phyloP scores from a whole-genome alignment of 1,140 invertebrate species.

The Microplitis demolitor region DNA sequence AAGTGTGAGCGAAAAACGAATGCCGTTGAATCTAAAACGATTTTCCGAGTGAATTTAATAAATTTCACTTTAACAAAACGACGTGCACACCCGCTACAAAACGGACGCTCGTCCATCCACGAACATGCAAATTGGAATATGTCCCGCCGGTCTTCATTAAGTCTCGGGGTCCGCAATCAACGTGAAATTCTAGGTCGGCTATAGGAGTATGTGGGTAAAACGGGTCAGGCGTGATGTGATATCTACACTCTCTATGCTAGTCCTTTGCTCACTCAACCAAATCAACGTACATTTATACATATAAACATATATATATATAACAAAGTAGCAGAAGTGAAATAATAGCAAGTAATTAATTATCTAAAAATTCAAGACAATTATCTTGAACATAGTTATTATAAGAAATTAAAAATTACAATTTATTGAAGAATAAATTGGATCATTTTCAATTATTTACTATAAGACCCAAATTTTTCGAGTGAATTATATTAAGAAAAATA shows the following conservation, averaged over 20 bases:
- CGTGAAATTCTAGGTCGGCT: slow-evolving; percentile 1
- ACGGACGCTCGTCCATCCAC: slow-evolving; percentile 31
- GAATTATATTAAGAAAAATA: too few species aligned
- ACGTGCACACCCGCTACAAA: slow-evolving; percentile 23
- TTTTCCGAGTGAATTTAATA: slow-evolving; percentile 39
- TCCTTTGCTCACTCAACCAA: not conserved
- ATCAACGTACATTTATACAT: too few species aligned
- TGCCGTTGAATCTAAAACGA: not conserved
- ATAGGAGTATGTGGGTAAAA: not conserved
- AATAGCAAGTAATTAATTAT: too few species aligned
- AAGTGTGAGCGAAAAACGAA: not conserved
- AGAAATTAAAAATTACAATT: too few species aligned
- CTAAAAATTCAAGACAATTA: too few species aligned
- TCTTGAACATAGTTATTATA: too few species aligned
- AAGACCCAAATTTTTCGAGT: too few species aligned
- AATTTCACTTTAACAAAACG: slow-evolving; percentile 31
- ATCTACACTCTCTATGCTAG: slow-evolving; percentile 8
- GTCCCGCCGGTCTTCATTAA: slow-evolving; percentile 41
- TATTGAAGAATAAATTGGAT: too few species aligned
- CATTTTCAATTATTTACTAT: too few species aligned
- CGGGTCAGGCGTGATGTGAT: not conserved
- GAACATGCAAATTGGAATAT: slow-evolving; percentile 41
- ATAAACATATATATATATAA: too few species aligned
- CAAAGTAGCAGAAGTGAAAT: too few species aligned
- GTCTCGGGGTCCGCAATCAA: slow-evolving; percentile 36